Base-by-base conservation (phyloP, 2,888 invertebrate genomes). In the Campoletis raptor region DNA sequence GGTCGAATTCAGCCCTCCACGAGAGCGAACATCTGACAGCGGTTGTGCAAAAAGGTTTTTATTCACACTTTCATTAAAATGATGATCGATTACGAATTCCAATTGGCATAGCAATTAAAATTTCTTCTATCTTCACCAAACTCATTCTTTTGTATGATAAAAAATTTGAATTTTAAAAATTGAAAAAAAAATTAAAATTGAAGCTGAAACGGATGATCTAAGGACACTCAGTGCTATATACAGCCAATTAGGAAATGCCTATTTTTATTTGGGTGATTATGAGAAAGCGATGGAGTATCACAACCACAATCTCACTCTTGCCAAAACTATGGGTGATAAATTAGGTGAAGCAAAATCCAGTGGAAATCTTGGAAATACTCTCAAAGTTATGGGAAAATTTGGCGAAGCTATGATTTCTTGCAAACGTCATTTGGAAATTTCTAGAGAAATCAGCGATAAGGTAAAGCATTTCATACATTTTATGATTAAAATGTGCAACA, bases 311-410 rank as follows among this genome's bases (percentile, higher is more conserved):
- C 95, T 99, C 89, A 98, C 98, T 0, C 95, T 99, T 89, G 99
- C 99, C 80, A 97, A 98, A 93, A 97, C 97, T 79, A 97, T 98
- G 97, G 97, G 97, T 87, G 98, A 98, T 93, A 98, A 98, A 94
- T 95, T 99, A 82, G 99, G 99, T 8, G 99, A 99, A 95, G 99
- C 99, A 5, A 99, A 99, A 94, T 99, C 99, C 2, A 99, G 99
- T 69, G 99, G 99, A 2, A 99, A 99, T 94, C 95, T 99, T 64
- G 99, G 99, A 24, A 99, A 99, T 93, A 99, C 99, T 0, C 95
- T 99, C 12, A 99, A 99, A 95, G 99, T 99, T 42, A 98, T 99
- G 97, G 99, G 99, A 9, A 97, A 98, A 92, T 99, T 98, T 95
- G 97, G 98, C 89, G 99, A 99, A 94, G 99, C 99, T 0, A 98